These are phyloP conservation scores for Campylorhamphus procurvoides DNA, from an alignment of 2,113 vertebrate genomes.

Conservation along the genomic window DNA sequence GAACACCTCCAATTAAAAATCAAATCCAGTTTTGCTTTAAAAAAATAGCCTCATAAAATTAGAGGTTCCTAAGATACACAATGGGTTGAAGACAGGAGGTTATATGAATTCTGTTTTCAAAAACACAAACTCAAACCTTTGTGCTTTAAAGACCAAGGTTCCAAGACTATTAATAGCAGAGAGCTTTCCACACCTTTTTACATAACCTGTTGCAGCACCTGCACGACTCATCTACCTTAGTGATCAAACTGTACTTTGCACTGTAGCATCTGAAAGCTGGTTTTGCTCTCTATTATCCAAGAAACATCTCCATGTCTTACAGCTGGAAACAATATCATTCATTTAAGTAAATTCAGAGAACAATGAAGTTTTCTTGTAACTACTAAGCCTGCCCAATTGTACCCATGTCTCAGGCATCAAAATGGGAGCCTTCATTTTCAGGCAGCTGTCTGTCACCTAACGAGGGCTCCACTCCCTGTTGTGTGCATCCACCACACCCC, in stretches of 20 bases:
- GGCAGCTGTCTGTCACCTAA: neutral
- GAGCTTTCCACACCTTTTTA: neutral
- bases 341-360: neutral
- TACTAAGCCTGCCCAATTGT: neutral
- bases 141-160: neutral
- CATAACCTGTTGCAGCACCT: neutral
- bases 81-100: neutral
- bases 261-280: neutral
- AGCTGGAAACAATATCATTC: fast-evolving
- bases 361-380: neutral
- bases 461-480: neutral
- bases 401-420: fast-evolving
- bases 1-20: neutral
- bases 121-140: neutral
- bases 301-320: neutral
- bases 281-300: neutral
- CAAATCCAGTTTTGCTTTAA: neutral
- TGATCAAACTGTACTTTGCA: neutral
- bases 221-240: neutral
- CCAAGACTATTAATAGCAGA: neutral
- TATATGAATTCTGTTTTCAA: neutral
- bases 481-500: neutral
- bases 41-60: neutral
- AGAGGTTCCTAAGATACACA: neutral
- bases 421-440: neutral